A percentile compares a stretch with the other conserved stretches of the same genome.
Conservation (phyloP, 2,113 vertebrate genomes). For the Pterocles burchelli region DNA sequence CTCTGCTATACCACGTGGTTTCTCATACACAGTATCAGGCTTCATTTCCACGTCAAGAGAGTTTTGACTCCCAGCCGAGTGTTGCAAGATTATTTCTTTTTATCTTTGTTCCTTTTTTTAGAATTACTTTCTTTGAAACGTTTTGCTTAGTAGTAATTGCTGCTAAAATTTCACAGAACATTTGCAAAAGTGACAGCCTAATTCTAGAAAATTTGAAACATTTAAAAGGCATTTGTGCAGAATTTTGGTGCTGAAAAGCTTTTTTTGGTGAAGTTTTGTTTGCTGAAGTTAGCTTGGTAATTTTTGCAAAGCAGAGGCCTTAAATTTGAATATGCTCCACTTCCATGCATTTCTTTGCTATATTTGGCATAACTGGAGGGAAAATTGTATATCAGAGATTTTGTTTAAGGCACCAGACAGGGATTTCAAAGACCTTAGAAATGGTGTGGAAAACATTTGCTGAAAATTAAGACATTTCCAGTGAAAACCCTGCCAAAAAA, state of each 20-base stretch:
- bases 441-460: conserved; percentile 12
- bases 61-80: not conserved
- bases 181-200: conserved; percentile 64
- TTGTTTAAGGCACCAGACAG: conserved; percentile 65
- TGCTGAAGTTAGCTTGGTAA: conserved; percentile 20
- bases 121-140: conserved; percentile 11
- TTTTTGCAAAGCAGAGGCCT: conserved; percentile 26
- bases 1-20: rapidly evolving
- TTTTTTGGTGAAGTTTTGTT: conserved; percentile 19
- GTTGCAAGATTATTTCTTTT: not conserved
- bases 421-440: conserved; percentile 70
- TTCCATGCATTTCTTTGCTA: conserved; percentile 38
- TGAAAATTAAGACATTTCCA: conserved; percentile 72
- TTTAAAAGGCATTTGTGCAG: conserved; percentile 42
- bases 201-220: conserved; percentile 66
- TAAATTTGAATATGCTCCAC: not conserved
- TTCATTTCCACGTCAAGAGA: conserved; percentile 27
- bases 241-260: conserved; percentile 46
- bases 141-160: conserved; percentile 64
- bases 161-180: conserved; percentile 57
- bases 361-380: conserved; percentile 42
- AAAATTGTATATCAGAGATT: conserved; percentile 57
- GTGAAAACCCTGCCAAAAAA: conserved; percentile 45
- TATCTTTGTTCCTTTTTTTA: conserved; percentile 22
- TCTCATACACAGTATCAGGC: rapidly evolving